Evolutionary conservation across 1,140 invertebrate species (phyloP), one percentile per base, ranked within the genome.

Genomic region (Campoletis sonorensis): DNA sequence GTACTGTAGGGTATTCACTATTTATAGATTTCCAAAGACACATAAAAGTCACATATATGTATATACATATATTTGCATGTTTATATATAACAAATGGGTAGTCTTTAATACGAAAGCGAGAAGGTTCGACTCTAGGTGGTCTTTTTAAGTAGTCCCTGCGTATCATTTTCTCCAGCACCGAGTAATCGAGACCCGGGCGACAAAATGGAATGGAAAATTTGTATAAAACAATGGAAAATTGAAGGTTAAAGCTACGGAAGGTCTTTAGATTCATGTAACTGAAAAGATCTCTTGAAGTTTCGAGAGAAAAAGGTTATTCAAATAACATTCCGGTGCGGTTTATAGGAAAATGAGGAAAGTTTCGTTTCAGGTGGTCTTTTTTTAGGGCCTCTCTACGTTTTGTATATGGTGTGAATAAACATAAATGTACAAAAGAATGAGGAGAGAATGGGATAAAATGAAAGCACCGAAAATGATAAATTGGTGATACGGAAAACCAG

Each of bases 11-110:
- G 27, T 77, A 75, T 77, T 77, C 30, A 37, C 76, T 78, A 78
- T 78, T 78, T 78, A 78, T 78, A 78, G 76, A 78, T 78, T 30
- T 78, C 76, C 76, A 33, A 64, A 78, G 76, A 64, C 30, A 78
- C 76, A 67, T 49, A 45, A 15, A n/a, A 18, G 67, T 70, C 16
- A 33, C 27, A n/a, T 70, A 30, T 13, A 27, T 27, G 23, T 67
- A 27, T 67, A 67, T 27, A n/a, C n/a, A 27, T 45, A 10, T 45
- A 45, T 45, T 45, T 4, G 40, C 11, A 45, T 45, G 40, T 45
- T 45, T 45, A 45, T 70, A 70, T 70, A 70, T 64, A 64, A 27
- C 15, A 70, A 70, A 70, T 33, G 67, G 1, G 67, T 16, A 4
- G 67, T 30, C 67, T 70, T 70, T 70, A 16, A 70, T 30, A 70